A percentile compares a stretch with the other conserved stretches of the same genome.
Conservation (phyloP, 1,140 invertebrate species). For the Aleiodes sp. region DNA sequence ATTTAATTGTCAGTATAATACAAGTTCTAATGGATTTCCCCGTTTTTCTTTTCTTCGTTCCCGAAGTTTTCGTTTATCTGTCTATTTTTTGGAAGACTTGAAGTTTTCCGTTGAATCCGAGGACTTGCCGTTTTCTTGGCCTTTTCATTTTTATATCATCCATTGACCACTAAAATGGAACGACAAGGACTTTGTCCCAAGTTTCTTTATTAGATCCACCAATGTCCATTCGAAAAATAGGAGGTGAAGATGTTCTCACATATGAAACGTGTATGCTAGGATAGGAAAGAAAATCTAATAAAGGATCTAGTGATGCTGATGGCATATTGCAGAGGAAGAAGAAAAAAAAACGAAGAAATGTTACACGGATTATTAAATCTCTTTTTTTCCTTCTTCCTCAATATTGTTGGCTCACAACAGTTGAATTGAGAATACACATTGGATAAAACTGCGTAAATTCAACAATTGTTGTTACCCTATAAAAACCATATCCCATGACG, state of each 20-base stretch:
- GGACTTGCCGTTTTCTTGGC: not conserved
- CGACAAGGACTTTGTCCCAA: slow-evolving; percentile 35
- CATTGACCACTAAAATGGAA: slow-evolving; percentile 2
- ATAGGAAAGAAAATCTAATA: slow-evolving; percentile 43
- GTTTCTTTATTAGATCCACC: slow-evolving; percentile 54
- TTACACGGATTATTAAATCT: slow-evolving; percentile 16
- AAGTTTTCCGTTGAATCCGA: not conserved
- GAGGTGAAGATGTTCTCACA: slow-evolving; percentile 35
- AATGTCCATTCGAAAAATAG: slow-evolving; percentile 47
- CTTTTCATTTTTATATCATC: too few relatives aligned
- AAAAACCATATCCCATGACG: slow-evolving; percentile 46
- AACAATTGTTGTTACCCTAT: slow-evolving; percentile 35
- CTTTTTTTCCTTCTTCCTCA: too few relatives aligned
- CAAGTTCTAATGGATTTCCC: not conserved
- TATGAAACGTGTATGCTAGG: too few relatives aligned
- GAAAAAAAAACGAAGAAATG: too few relatives aligned
- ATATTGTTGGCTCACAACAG: slow-evolving; percentile 18
- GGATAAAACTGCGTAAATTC: slow-evolving; percentile 2
- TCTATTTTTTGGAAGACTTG: not conserved
- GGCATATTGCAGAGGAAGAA: not conserved
- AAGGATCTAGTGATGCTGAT: slow-evolving; percentile 13
- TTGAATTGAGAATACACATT: not conserved
- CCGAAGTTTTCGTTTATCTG: not conserved
- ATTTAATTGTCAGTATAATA: not conserved
- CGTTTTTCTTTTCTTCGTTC: not conserved